phyloP scores from a whole-genome alignment of 2,113 vertebrate genomes.

The Rafetus swinhoei region DNA sequence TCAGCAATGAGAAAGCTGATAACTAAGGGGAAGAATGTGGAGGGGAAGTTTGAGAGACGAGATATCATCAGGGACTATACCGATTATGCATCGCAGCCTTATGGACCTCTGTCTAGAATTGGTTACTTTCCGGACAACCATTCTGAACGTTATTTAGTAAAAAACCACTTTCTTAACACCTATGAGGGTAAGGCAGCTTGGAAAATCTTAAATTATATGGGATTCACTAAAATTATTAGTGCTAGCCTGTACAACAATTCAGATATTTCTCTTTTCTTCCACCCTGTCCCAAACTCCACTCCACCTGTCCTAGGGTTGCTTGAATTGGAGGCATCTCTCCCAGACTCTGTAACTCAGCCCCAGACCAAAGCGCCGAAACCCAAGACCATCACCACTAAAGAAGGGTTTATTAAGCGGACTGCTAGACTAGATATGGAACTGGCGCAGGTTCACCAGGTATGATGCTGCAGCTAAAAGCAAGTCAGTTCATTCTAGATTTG shows the following conservation, averaged over 20 bases:
- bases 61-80: constrained; percentile 81
- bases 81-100: constrained; percentile 79
- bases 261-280: neutral
- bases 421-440: constrained; percentile 77
- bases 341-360: constrained; percentile 74
- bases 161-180: constrained; percentile 83
- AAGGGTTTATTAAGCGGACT: constrained; percentile 75
- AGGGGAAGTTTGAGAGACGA: constrained; percentile 79
- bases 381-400: constrained; percentile 67
- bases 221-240: constrained; percentile 24
- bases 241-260: neutral
- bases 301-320: constrained; percentile 79
- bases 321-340: constrained; percentile 83
- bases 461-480: neutral
- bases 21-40: constrained; percentile 78
- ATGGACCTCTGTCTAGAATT: constrained; percentile 73
- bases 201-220: neutral
- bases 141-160: constrained; percentile 69
- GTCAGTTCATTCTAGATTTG: constrained; percentile 1
- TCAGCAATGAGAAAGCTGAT: constrained; percentile 88
- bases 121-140: constrained; percentile 79
- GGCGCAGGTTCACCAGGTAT: constrained; percentile 86
- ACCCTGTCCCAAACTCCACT: neutral
- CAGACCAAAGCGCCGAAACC: constrained; percentile 72
- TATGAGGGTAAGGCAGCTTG: constrained; percentile 83